These are phyloP conservation scores for Scyliorhinus canicula DNA, from an alignment of 2,797 vertebrate species.

Conservation along the genomic window DNA sequence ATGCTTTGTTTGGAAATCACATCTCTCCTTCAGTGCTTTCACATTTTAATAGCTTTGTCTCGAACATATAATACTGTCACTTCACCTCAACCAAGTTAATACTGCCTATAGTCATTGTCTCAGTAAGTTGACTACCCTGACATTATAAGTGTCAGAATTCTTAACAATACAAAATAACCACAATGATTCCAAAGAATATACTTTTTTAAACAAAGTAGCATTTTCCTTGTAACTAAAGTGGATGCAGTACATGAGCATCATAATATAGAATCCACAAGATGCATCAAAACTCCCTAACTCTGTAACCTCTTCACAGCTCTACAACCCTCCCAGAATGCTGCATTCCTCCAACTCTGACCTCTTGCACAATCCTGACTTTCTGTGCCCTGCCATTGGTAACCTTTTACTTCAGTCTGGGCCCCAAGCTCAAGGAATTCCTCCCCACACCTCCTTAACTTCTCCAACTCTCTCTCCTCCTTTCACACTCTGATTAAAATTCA, in stretches of 20 bases:
- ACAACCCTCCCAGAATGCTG: not conserved
- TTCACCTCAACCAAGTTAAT: not conserved
- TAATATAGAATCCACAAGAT: not conserved
- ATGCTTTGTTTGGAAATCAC: not conserved
- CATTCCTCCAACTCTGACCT: not conserved
- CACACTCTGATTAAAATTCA: no score
- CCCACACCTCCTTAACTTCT: not conserved
- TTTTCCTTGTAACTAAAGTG: not conserved
- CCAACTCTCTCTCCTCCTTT: not conserved
- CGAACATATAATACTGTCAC: not conserved
- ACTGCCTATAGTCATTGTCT: not conserved
- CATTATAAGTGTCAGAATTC: not conserved
- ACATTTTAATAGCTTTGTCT: not conserved
- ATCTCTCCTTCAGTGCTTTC: not conserved
- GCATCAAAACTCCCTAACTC: not conserved
- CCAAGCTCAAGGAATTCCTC: not conserved
- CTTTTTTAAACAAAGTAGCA: not conserved
- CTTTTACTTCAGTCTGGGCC: not conserved
- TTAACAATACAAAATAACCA: not conserved
- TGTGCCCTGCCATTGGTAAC: not conserved
- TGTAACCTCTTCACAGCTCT: not conserved
- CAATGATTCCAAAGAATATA: not conserved
- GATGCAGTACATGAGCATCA: not conserved
- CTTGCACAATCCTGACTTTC: not conserved
- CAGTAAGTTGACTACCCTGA: not conserved